phyloP scores from a whole-genome alignment of 2,888 invertebrate genomes.

The Cheilosia impressa region DNA sequence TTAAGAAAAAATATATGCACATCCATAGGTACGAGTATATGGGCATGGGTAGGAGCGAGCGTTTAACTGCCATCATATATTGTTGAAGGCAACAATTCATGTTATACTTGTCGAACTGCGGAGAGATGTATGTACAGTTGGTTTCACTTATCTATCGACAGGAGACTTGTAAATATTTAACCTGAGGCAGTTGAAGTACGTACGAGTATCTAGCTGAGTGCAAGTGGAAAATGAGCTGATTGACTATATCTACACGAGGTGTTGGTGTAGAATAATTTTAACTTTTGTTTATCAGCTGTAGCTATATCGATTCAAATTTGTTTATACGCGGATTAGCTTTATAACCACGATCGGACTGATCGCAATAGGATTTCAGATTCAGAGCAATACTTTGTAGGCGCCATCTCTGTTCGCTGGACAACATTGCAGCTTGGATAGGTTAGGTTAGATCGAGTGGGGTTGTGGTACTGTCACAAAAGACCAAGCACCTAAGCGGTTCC shows the following conservation, averaged over 20 bases:
- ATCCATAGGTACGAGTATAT: too few relatives aligned
- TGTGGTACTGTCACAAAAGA: too few relatives aligned
- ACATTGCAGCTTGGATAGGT: too few relatives aligned
- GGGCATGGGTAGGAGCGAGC: neutral
- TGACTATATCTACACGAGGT: neutral
- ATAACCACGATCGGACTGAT: too few relatives aligned
- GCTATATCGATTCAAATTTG: too few relatives aligned
- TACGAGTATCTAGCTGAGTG: neutral
- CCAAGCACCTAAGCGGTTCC: too few relatives aligned
- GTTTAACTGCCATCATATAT: neutral
- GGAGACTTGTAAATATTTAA: slow-evolving; percentile 1
- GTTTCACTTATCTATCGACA: neutral
- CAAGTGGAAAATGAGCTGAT: neutral
- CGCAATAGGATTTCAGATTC: too few relatives aligned
- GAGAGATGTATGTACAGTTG: neutral
- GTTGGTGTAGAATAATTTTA: neutral
- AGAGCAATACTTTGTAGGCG: too few relatives aligned
- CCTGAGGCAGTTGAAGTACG: neutral
- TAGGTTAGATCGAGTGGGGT: too few relatives aligned
- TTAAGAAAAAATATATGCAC: slow-evolving; percentile 1
- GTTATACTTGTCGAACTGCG: neutral
- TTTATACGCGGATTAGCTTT: too few relatives aligned
- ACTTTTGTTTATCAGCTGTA: too few relatives aligned
- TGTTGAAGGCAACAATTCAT: neutral
- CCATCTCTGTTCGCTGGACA: too few relatives aligned